Base-by-base conservation (phyloP, 2,113 vertebrate genomes). In the Phalacrocorax aristotelis region DNA sequence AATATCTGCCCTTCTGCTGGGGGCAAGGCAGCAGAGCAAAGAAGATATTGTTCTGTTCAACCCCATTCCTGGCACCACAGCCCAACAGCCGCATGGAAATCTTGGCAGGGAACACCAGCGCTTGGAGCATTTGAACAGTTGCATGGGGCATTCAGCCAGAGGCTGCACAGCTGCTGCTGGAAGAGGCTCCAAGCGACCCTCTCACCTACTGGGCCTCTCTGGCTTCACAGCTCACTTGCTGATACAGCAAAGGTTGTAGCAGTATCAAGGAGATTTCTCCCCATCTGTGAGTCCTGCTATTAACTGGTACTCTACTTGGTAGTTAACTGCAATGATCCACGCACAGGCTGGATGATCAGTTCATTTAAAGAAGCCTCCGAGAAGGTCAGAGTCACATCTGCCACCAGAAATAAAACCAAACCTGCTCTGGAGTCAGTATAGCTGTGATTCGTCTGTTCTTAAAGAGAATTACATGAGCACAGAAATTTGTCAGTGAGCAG, bases 151-250 rank as follows among this genome's bases (percentile, higher is more conserved):
- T 7, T 0, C 48, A 55, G 85, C 90, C 92, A 79, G 80, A 57
- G 66, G 68, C 92, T 78, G 90, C 75, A 89, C 92, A 92, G 92
- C 95, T 96, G 92, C 70, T 68, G 76, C 79, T 77, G 87, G 71
- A 96, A 81, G 84, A 60, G 81, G 61, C 46, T 94, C 54, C 46
- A 30, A 80, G 81, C 0, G 4, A 86, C 51, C 66, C 58, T 83
- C 90, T 91, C 64, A 49, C 62, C 90, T 80, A 12, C 82, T 40
- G 55, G 29, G 62, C 49, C 55, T 32, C 78, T 22, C 68, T 25
- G 38, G 20, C 48, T 48, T 70, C 95, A 75, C 51, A 55, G 26
- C 61, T 25, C 16, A 0, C 82, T 58, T 3, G 1, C 25, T 12
- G 7, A 20, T 16, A 42, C 7, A 7, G 54, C 2, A 21, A 74